Evolutionary conservation across 2,113 vertebrate species (phyloP).

Genomic region (Podarcis raffonei): DNA sequence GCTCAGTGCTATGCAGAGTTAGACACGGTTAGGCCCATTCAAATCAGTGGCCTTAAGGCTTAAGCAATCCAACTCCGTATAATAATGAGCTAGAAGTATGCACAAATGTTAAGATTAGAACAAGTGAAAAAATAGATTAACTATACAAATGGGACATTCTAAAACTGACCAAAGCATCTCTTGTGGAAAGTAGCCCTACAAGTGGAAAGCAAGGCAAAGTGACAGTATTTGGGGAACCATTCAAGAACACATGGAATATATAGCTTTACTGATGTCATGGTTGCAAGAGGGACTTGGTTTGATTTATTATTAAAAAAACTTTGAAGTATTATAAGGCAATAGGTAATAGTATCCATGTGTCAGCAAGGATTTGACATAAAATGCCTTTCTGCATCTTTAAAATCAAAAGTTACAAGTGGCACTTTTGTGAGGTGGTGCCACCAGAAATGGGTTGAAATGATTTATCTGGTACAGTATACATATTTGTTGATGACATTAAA

Average conservation of each 20-base stretch:
- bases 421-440: not conserved
- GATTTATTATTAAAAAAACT: not conserved
- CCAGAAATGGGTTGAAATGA: not conserved
- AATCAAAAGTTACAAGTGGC: not conserved
- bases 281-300: not conserved
- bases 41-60: not conserved
- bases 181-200: not conserved
- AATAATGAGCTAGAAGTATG: not conserved
- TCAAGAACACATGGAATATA: not conserved
- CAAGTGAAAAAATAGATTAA: not conserved
- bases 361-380: not conserved
- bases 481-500: not conserved
- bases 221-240: not conserved
- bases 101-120: not conserved
- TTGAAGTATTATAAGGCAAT: not conserved
- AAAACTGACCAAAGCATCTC: not conserved
- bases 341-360: too few relatives aligned
- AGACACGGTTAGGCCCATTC: not conserved
- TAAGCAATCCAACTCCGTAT: not conserved
- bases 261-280: not conserved
- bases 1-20: not conserved
- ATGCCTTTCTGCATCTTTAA: not conserved
- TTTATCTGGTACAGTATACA: not conserved
- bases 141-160: not conserved
- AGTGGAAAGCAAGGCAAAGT: not conserved